phyloP scores from a whole-genome alignment of 2,888 invertebrate genomes.

The Venusia cambrica region DNA sequence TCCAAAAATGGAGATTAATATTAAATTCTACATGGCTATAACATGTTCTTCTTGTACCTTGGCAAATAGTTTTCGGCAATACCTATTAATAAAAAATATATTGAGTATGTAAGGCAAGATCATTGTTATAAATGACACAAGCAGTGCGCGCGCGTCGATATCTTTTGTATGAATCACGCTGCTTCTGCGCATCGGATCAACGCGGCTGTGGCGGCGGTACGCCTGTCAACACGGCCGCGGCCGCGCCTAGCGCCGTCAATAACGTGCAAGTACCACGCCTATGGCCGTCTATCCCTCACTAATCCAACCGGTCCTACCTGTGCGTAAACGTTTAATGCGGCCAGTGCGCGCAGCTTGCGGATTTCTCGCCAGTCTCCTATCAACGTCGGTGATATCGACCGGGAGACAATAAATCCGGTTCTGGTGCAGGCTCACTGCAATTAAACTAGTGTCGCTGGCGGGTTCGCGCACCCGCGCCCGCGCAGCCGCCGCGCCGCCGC shows the following conservation, averaged over 20 bases:
- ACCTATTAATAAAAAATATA: no score
- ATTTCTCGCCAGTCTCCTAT: slow-evolving; percentile 51
- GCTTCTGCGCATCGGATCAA: slow-evolving; percentile 28
- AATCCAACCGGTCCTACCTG: slow-evolving; percentile 21
- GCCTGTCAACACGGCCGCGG: slow-evolving; percentile 9
- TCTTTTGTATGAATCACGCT: slow-evolving; percentile 45
- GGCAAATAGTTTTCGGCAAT: no score
- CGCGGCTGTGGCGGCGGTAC: no score
- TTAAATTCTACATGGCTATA: no score
- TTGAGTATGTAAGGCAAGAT: no score
- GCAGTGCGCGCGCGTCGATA: slow-evolving; percentile 54
- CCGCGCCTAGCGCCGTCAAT: slow-evolving; percentile 34
- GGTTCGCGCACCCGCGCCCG: slow-evolving; percentile 69
- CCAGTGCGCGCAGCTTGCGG: slow-evolving; percentile 42
- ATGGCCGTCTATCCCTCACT: slow-evolving; percentile 21
- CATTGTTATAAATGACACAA: slow-evolving; percentile 11
- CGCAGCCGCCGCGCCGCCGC: no score
- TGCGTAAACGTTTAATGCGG: slow-evolving; percentile 27
- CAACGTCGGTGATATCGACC: slow-evolving; percentile 63
- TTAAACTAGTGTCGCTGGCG: slow-evolving; percentile 75
- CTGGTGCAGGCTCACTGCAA: slow-evolving; percentile 61
- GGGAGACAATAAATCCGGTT: slow-evolving; percentile 79
- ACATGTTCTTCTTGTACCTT: no score
- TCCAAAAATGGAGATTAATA: no score
- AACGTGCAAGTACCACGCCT: no score